Base-by-base conservation (phyloP, 1,140 invertebrate species). In the Formica selysi region DNA sequence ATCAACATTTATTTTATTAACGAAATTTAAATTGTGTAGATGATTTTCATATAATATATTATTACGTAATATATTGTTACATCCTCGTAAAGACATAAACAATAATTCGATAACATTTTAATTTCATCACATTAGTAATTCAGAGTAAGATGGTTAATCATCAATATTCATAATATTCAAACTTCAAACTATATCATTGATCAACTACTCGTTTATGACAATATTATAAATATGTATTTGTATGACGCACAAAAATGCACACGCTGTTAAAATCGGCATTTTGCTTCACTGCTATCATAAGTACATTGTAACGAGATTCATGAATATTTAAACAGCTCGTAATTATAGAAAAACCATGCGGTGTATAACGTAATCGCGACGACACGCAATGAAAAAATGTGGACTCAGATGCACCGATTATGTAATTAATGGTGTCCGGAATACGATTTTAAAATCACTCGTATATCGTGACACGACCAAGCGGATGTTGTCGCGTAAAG, bases 281-380 rank as follows among this genome's bases (percentile, higher is more conserved):
- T 32, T 36, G 44, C 36, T 10, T 22, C 7, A 26, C 7, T 67
- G 79, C 41, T 51, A 36, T 71, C 36, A 26, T 32, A 81, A 71
- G 67, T 73, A 44, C 38, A 54, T 68, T 68, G 79, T 73, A 81
- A 81, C 79, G 79, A 61, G 79, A 71, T 59, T 73, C 79, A 81
- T 81, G 67, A 81, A 81, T 81, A 81, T 81, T 81, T 61, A 80
- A 22, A 13, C 36, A 71, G 54, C 19, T 22, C 67, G 26, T 61
- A 41, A 81, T 81, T 81, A 73, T 7, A 59, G 22, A 41, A 57
- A 65, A 26, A 19, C 16, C 38, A 32, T 11, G 16, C 32, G 76
- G 26, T 4, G 36, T 36, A 22, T 36, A 22, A 11, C 29, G 19
- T 64, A 57, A 80, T 57, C 64, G 48, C 26, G 22, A 57, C 59